Percentiles rank a stretch among this genome's conserved stretches.
phyloP scores from a whole-genome alignment of 2,113 vertebrate genomes.

The Xiphophorus maculatus region DNA sequence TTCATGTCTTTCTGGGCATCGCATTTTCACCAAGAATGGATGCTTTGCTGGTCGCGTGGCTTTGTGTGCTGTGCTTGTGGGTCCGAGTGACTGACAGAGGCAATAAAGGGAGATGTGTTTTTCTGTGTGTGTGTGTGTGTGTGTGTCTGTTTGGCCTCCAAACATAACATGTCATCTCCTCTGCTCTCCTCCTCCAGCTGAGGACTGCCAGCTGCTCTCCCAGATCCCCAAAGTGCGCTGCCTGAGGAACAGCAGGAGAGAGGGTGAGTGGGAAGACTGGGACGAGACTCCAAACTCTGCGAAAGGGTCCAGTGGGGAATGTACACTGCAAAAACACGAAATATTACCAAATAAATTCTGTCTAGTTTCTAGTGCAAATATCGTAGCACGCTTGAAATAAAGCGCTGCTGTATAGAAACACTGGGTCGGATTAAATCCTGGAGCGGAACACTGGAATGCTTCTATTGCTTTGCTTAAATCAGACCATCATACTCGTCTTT shows the following conservation, averaged over 20 bases:
- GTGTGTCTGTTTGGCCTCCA: slow-evolving; percentile 36
- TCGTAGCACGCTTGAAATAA: no score
- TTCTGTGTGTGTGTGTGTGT: slow-evolving; percentile 33
- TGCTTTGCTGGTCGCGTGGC: slow-evolving; percentile 7
- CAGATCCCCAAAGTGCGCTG: slow-evolving; percentile 96
- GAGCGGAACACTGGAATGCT: no score
- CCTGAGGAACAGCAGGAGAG: slow-evolving; percentile 88
- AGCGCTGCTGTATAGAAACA: no score
- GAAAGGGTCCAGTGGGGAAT: background rate
- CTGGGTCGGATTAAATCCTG: no score
- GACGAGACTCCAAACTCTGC: background rate
- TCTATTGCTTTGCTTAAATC: no score
- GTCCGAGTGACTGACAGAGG: slow-evolving; percentile 23
- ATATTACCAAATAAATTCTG: no score
- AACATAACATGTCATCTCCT: slow-evolving; percentile 46
- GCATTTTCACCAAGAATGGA: background rate
- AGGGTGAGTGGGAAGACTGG: slow-evolving; percentile 82
- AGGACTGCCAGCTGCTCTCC: slow-evolving; percentile 95
- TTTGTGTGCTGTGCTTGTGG: slow-evolving; percentile 4
- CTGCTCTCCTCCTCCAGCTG: slow-evolving; percentile 80
- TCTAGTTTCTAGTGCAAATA: no score
- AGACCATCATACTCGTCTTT: no score
- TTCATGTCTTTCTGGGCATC: slow-evolving; percentile 5
- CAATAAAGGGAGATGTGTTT: slow-evolving; percentile 4
- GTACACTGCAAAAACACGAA: no score